These are phyloP conservation scores for Parnassius orleans DNA, from an alignment of 2,888 invertebrate species.

Conservation along the genomic window DNA sequence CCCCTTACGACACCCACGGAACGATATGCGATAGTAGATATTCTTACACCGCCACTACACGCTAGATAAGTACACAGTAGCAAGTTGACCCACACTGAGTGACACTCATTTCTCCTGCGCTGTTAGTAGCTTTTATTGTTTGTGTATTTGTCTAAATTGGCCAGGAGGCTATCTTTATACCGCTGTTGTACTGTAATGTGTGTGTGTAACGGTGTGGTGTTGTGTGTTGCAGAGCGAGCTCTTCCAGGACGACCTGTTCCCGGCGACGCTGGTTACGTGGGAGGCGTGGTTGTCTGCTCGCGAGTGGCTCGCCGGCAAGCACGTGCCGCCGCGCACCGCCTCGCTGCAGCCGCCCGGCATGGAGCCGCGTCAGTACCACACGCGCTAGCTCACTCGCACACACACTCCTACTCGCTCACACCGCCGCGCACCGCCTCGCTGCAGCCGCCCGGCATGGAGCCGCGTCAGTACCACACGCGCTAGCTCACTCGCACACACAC, in stretches of 20 bases:
- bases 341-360: conserved; percentile 94
- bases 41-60: too few species aligned
- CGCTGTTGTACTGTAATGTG: too few species aligned
- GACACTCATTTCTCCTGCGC: too few species aligned
- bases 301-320: conserved; percentile 89
- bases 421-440: neutral
- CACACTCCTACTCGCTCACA: neutral
- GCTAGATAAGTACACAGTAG: too few species aligned
- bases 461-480: neutral
- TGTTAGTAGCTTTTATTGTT: too few species aligned
- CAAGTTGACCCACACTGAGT: too few species aligned
- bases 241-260: conserved; percentile 99
- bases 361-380: conserved; percentile 84
- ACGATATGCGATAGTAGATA: too few species aligned
- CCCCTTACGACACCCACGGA: too few species aligned
- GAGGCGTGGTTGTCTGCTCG: conserved; percentile 85
- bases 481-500: neutral
- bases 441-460: too few species aligned
- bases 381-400: neutral
- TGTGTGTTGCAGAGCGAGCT: conserved; percentile 87
- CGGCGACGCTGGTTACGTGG: conserved; percentile 95
- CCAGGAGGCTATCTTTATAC: too few species aligned
- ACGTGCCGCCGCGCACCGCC: conserved; percentile 82
- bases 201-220: too few species aligned
- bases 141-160: too few species aligned